Base-by-base conservation (phyloP, 2,113 vertebrate species). In the Prietella phreatophila region DNA sequence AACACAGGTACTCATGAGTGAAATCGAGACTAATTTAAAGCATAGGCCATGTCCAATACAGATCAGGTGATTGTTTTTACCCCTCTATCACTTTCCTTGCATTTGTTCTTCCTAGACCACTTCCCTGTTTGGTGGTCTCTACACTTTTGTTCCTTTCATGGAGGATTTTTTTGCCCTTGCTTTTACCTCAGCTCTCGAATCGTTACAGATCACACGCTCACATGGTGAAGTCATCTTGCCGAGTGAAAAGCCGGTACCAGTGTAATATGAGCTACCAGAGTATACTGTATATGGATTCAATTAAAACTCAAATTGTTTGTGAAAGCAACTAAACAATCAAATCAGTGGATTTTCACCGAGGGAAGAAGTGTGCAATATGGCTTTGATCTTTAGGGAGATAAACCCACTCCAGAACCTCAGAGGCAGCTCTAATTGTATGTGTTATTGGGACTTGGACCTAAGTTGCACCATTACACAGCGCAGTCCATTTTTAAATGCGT, bases 241-340 rank as follows among this genome's bases (percentile, higher is more conserved):
- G 39, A 80, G 33, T 55, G 30, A 56, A 36, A 83, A 50, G 13
- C 58, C 84, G 25, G 33, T 83, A 89, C 30, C 82, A 71, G 80
- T 69, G 55, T 63, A 60, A 36, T 58, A 86, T 69, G 50, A 50
- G 56, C 83, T 82, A 39, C 53, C 47, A 82, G 25, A 55, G 60
- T 13, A 87, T 63, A 65, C 4, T 79, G 39, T 55, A 67, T 88
- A 87, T 87, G 65, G 75, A 87, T 87, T 85, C 22, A 78, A 78
- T 90, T 85, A 85, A 78, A 88, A 58, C 27, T 67, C 76, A 82
- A 78, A 90, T 85, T 67, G 86, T 82, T 87, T 89, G 86, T 87
- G 71, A 42, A 87, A 82, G 86, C 55, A 30, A 81, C 83, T 50
- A 82, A 87, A 79, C 83, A 89, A 89, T 87, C 88, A 90, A 60